Conservation (phyloP, 2,797 vertebrate genomes). For the Numenius phaeopus region DNA sequence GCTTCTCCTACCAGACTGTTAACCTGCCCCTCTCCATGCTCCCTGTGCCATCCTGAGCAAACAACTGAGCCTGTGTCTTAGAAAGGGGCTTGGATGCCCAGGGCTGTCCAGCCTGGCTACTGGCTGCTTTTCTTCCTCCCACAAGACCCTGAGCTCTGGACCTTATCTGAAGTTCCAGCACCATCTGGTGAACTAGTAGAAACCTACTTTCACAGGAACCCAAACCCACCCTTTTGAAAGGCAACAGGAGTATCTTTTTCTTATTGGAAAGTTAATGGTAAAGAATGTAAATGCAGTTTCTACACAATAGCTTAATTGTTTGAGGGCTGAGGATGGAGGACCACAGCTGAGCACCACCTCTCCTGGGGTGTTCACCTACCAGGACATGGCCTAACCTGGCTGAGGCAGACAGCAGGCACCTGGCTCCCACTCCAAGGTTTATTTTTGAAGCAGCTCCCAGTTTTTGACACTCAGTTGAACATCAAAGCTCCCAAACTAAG, state of each 20-base stretch:
- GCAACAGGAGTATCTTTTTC: neutral
- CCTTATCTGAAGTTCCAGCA: neutral
- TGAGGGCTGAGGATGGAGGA: neutral
- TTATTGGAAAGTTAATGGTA: neutral
- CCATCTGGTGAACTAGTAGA: neutral
- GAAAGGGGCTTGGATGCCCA: neutral
- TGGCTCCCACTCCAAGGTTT: neutral
- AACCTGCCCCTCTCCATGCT: neutral
- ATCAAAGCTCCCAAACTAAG: neutral
- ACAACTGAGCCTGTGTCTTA: rapidly evolving
- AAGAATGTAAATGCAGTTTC: neutral
- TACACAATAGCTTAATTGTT: neutral
- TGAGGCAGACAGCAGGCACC: neutral
- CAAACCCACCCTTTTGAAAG: neutral
- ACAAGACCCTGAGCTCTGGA: neutral
- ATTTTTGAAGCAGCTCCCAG: neutral
- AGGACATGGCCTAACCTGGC: neutral
- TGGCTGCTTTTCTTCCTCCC: neutral
- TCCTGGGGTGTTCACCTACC: neutral
- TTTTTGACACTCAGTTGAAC: neutral
- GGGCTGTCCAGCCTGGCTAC: neutral
- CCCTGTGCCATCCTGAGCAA: neutral
- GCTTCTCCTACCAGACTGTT: neutral
- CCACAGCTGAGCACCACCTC: neutral
- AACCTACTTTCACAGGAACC: neutral